phyloP scores from a whole-genome alignment of 2,797 vertebrate genomes.

The Erpetoichthys calabaricus region DNA sequence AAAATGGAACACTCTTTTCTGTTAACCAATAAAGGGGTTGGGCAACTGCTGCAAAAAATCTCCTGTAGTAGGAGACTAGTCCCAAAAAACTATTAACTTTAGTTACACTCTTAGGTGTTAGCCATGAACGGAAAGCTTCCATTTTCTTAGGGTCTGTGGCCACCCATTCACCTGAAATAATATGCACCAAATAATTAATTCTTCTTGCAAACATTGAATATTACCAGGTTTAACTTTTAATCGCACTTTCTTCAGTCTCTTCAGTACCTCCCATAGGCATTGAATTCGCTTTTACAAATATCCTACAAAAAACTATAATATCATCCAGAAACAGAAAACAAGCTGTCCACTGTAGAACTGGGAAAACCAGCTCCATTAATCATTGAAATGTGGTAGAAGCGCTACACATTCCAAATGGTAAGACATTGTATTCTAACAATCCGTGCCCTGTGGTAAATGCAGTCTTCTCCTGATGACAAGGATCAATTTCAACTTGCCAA shows the following conservation, averaged over 20 bases:
- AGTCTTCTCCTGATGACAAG: not conserved
- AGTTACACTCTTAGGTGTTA: not conserved
- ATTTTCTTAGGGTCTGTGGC: conserved; percentile 2
- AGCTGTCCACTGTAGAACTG: not conserved
- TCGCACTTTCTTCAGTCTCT: not conserved
- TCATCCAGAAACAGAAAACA: not conserved
- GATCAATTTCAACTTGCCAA: not conserved
- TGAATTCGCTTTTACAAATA: not conserved
- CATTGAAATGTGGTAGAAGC: not conserved
- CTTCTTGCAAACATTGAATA: conserved; percentile 4
- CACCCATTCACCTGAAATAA: conserved; percentile 2
- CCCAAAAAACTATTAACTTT: conserved; percentile 2
- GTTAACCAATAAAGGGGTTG: not conserved
- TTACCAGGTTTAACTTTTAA: conserved; percentile 12
- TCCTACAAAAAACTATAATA: not conserved
- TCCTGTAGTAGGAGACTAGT: conserved; percentile 2
- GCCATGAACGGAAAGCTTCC: not conserved
- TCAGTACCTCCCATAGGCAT: not conserved
- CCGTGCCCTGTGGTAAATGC: not conserved
- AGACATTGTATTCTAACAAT: not conserved
- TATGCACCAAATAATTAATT: conserved; percentile 8
- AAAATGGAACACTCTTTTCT: not conserved
- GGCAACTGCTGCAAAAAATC: conserved; percentile 2
- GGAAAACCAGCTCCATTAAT: not conserved
- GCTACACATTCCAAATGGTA: conserved; percentile 1